Conservation (phyloP, 2,888 invertebrate species). For the Hymenopus coronatus region DNA sequence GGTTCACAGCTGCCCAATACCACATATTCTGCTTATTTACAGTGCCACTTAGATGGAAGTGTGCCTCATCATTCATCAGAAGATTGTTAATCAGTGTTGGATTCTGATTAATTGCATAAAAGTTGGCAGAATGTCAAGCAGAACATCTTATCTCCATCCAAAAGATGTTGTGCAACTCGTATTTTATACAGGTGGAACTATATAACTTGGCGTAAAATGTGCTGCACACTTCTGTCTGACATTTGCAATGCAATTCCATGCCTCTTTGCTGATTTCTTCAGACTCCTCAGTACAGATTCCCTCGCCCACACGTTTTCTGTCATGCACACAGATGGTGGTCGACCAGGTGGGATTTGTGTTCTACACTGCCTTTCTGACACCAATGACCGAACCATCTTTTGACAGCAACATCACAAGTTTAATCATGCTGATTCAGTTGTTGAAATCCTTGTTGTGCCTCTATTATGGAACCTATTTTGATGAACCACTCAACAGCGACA, state of each 20-base stretch:
- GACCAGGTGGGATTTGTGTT: background rate
- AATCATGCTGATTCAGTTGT: background rate
- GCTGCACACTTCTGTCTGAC: constrained; percentile 1
- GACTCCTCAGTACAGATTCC: background rate
- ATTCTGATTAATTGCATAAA: constrained; percentile 67
- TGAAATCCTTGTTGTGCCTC: background rate
- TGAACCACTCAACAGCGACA: background rate
- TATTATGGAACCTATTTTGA: background rate
- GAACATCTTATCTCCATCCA: background rate
- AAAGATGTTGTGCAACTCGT: background rate
- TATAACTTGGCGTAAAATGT: constrained; percentile 45
- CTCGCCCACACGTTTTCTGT: background rate
- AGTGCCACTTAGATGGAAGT: too few relatives aligned
- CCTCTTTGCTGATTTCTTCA: background rate
- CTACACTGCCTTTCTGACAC: background rate
- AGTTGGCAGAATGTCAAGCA: constrained; percentile 35
- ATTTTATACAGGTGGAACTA: background rate
- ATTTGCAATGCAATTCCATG: background rate
- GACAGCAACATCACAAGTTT: background rate
- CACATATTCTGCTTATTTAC: too few relatives aligned
- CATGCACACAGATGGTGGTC: background rate
- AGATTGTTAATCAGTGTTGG: constrained; percentile 86
- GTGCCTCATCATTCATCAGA: background rate
- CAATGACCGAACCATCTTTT: background rate
- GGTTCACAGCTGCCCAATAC: constrained; percentile 47